Base-by-base conservation (phyloP, 2,797 vertebrate species). In the Gallirallus australis region DNA sequence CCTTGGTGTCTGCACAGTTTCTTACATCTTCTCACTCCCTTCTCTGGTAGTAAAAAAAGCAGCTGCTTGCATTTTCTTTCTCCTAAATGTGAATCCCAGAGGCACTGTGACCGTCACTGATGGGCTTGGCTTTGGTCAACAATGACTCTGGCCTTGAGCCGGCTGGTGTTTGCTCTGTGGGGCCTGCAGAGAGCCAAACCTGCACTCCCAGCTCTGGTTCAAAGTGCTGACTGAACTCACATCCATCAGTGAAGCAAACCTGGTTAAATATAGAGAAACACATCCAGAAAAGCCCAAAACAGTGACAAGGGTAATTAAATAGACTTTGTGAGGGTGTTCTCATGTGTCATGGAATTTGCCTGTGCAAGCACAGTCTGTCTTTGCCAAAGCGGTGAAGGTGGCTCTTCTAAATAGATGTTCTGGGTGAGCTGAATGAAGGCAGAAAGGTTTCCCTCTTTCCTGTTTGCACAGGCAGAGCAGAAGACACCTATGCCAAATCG, bases 401-500 rank as follows among this genome's bases (percentile, higher is more conserved):
- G 7, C 37, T 71, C 4, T 40, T 71, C 70, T 59, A 33, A 82
- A 89, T 23, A 76, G 64, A 24, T 48, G n/a, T 6, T 84, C 52
- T 27, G 11, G 30, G 40, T 39, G 56, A 84, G 48, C 40, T 59
- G 40, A 80, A 61, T 21, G 31, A 37, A 85, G 14, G 45, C 28
- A 52, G 78, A 77, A 84, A 86, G 56, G 28, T 56, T 86, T 93
- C 53, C 66, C 57, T 71, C 45, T 81, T 75, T 42, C n/a, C 64
- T 82, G 37, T 71, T 91, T 75, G 83, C 45, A 28, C 35, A 57
- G 72, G 81, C 83, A 93, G 80, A 94, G 79, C 81, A 91, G 88
- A 60, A 86, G 83, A 89, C 18, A 91, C 88, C 86, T 76, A 37
- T 69, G 94, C 94, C 61, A 95, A 93, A 90, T 57, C 50, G 47